Base-by-base conservation (phyloP, 2,113 vertebrate species). In the western clawed frog (Xenopus tropicalis) region DNA sequence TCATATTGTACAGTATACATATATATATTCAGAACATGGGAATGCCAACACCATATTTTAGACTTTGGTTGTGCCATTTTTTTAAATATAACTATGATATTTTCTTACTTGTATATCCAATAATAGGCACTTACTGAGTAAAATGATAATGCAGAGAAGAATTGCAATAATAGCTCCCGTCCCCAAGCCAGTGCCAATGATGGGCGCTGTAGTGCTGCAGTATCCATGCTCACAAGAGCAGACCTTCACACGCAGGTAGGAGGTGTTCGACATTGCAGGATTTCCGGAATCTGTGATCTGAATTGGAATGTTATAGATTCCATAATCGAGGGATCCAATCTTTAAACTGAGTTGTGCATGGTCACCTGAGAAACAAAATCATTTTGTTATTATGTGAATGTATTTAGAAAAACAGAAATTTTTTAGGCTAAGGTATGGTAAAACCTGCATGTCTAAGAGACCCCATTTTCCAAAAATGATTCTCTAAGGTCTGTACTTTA, bases 241-340 rank as follows among this genome's bases (percentile, higher is more conserved):
- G 78, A 99, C 95, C 79, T 99, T 99, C 80, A 99, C 90, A 0
- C 94, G 92, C 65, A 99, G 90, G 83, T 95, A 86, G 0, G 97
- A 98, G 42, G 92, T 96, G 83, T 96, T 98, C 63, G 94, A 93
- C 84, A 95, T 92, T 65, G 96, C 94, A 75, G 94, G 93, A 84
- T 98, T 97, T 72, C 97, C 97, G 0, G 97, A 98, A 85, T 99
- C 97, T 1, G 96, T 96, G 85, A 99, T 97, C 61, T 93, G 90
- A 84, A 99, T 94, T 54, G 97, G 97, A 69, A 99, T 86, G 13
- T 94, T 93, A 1, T 98, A 98, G 84, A 98, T 93, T 0, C 95
- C 96, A 17, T 91, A 94, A 78, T 98, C 96, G 25, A 99, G 88
- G 82, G 92, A 97, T 67, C 92, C 90, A 59, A 98, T 94, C 81